Conservation (phyloP, 1,140 invertebrate species). For the Spodoptera frugiperda region DNA sequence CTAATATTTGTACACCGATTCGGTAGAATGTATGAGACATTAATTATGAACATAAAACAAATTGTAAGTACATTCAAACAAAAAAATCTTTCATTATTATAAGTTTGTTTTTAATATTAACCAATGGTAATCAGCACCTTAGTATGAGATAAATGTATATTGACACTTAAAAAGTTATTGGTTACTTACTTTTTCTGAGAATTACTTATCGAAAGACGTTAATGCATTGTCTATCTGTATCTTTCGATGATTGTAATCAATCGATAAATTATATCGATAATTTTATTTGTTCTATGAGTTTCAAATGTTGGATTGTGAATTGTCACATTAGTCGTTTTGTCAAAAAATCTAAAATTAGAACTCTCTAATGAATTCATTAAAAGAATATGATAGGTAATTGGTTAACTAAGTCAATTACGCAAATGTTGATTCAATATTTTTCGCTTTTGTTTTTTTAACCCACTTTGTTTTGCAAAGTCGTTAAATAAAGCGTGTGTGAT, state of each 20-base stretch:
- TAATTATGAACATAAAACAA: too few relatives aligned
- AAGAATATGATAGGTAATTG: background rate
- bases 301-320: background rate
- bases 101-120: too few relatives aligned
- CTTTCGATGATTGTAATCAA: background rate
- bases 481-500: constrained; percentile 13
- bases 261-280: constrained; percentile 3
- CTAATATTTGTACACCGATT: too few relatives aligned
- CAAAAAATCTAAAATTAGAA: background rate
- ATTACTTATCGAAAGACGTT: background rate
- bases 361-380: background rate
- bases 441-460: constrained; percentile 42
- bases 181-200: too few relatives aligned
- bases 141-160: too few relatives aligned
- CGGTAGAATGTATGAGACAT: too few relatives aligned
- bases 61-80: too few relatives aligned
- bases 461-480: constrained; percentile 37
- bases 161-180: too few relatives aligned
- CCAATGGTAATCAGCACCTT: too few relatives aligned
- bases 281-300: background rate
- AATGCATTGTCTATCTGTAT: too few relatives aligned
- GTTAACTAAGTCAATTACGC: constrained; percentile 21
- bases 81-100: too few relatives aligned
- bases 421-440: constrained; percentile 40
- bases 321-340: too few relatives aligned